Base-by-base conservation (phyloP, 2,888 invertebrate species). In the Neocrepidodera transversa region DNA sequence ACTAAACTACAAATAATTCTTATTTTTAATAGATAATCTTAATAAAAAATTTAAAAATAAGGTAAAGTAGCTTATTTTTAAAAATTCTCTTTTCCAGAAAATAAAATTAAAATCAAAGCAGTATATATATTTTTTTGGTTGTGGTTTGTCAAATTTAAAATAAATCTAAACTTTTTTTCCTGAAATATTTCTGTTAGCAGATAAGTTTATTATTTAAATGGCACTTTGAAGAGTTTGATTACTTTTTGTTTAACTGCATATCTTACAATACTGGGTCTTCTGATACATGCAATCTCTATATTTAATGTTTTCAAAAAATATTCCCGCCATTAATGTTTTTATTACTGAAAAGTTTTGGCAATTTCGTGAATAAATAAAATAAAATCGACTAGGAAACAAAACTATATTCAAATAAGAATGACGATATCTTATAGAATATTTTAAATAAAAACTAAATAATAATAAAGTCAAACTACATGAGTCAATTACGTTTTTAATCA, bases 281-380 rank as follows among this genome's bases (percentile, higher is more conserved):
- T 58, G 51, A 58, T 58, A 58, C 57, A 58, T 58, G 51, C 38
- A 51, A 42, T 45, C 28, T 58, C 51, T 16, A 4, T 42, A 42
- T 45, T 23, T 20, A 43, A n/a, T 14, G 14, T 26, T 26, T 18
- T 26, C 45, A 45, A 45, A 45, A 45, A 42, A 43, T 7, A 38
- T 16, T 26, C 45, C 40, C 6, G 23, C 26, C 45, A 36, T 23
- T 23, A 11, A 11, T 36, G 36, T 36, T 36, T 14, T 7, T 13
- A 11, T 36, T 36, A 11, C 10, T 36, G 13, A 13, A 36, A 14
- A 36, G 23, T 23, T 23, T 23, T 23, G n/a, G n/a, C n/a, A n/a
- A 36, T n/a, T 36, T 36, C 36, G 4, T 36, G 23, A 5, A 23
- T n/a, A n/a, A n/a, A n/a, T n/a, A n/a, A n/a, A n/a, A n/a, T n/a